phyloP scores from a whole-genome alignment of 2,113 vertebrate species.

The Eptesicus fuscus region DNA sequence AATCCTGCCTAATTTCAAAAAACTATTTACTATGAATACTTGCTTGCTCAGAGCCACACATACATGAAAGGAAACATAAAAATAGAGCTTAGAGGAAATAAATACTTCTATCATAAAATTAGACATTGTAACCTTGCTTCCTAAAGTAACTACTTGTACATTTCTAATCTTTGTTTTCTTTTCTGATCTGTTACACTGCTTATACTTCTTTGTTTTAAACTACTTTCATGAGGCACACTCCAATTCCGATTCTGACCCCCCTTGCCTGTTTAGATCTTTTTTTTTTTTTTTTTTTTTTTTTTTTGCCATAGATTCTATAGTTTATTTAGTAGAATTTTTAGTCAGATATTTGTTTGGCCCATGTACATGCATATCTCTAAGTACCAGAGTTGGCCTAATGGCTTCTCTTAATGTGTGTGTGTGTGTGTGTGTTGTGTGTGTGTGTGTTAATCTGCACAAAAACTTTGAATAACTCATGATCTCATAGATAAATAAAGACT shows the following conservation, averaged over 20 bases:
- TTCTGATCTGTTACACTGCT: not conserved
- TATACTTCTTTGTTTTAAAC: not conserved
- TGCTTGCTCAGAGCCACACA: not conserved
- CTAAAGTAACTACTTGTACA: not conserved
- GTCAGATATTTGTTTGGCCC: not conserved
- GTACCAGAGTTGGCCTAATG: not conserved
- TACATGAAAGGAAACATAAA: not conserved
- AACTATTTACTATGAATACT: not conserved
- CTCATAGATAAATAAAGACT: not conserved
- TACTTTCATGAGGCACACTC: not conserved
- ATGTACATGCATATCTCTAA: not conserved
- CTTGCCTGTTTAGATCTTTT: not conserved
- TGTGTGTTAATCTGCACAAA: too few relatives aligned
- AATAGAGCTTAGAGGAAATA: not conserved
- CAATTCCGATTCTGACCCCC: not conserved
- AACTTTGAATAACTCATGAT: not conserved
- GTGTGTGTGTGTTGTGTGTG: not conserved
- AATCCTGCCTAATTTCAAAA: not conserved
- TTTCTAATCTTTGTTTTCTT: not conserved
- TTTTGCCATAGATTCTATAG: not conserved
- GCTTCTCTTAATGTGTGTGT: not conserved
- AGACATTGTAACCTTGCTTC: not conserved
- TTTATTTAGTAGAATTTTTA: not conserved
- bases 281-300: not conserved
- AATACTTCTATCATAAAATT: not conserved